A percentile compares a stretch with the other conserved stretches of the same genome.
These are phyloP conservation scores for Centropus bengalensis DNA, from an alignment of 2,113 vertebrate species.

Conservation along the genomic window DNA sequence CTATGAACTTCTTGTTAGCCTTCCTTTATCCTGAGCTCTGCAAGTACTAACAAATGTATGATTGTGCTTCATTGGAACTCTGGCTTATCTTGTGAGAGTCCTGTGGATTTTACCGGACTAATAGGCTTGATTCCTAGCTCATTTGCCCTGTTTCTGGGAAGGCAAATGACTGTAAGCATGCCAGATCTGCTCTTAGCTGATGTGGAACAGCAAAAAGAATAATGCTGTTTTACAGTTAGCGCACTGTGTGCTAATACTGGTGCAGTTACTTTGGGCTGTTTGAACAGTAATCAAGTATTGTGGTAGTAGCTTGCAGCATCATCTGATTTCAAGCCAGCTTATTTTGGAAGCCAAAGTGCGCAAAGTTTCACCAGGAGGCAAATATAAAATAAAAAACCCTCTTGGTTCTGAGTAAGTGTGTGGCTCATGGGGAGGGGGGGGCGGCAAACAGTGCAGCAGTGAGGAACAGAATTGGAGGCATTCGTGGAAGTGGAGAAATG, in stretches of 20 bases:
- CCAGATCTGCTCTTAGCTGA: not conserved
- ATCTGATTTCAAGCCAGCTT: not conserved
- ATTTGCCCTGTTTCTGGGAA: not conserved
- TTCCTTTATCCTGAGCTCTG: not conserved
- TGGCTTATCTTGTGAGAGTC: not conserved
- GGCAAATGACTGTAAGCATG: not conserved
- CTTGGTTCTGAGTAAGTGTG: not conserved
- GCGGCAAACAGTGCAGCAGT: not conserved
- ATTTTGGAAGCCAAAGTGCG: not conserved
- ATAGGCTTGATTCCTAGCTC: not conserved
- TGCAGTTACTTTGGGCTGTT: not conserved
- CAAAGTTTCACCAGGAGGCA: not conserved
- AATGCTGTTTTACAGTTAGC: not conserved
- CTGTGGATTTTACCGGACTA: not conserved
- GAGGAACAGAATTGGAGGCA: not conserved
- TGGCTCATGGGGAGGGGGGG: not conserved
- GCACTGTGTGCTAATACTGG: rapidly evolving
- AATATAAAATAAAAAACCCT: not conserved
- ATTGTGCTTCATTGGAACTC: not conserved
- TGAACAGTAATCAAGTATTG: not conserved
- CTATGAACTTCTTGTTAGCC: not conserved
- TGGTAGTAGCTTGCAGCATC: not conserved
- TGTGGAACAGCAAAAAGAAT: not conserved
- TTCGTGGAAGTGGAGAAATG: not conserved
- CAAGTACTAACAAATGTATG: not conserved